phyloP scores from a whole-genome alignment of 2,888 invertebrate species.

The Pandemis corylana region DNA sequence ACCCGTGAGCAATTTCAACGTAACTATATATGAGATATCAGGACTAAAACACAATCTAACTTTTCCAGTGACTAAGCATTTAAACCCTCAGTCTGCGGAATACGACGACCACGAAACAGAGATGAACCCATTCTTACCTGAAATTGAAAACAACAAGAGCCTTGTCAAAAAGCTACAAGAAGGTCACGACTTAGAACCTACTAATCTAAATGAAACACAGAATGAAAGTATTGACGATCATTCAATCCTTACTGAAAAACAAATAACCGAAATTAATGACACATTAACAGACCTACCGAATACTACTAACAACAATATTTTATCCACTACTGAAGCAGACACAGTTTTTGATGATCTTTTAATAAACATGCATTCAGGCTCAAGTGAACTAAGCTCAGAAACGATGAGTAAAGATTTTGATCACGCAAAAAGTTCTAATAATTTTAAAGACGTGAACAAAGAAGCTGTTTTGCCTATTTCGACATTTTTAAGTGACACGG shows the following conservation, averaged over 20 bases:
- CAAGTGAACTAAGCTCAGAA: conserved; percentile 49
- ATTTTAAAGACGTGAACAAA: conserved; percentile 44
- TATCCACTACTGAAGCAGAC: conserved; percentile 49
- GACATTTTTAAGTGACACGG: conserved; percentile 74
- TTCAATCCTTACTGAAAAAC: conserved; percentile 13
- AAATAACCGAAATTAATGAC: conserved; percentile 4
- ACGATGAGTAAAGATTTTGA: conserved; percentile 40
- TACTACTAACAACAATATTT: conserved; percentile 43
- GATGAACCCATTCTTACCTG: conserved; percentile 89
- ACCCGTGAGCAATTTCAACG: conserved; percentile 69
- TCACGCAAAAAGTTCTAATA: conserved; percentile 42
- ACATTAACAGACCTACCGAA: conserved; percentile 32
- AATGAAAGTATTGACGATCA: conserved; percentile 72
- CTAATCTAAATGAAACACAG: conserved; percentile 74
- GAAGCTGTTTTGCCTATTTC: conserved; percentile 59
- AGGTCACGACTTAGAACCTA: conserved; percentile 79
- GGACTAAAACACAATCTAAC: conserved; percentile 63
- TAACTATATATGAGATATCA: conserved; percentile 78
- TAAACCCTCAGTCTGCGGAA: conserved; percentile 63
- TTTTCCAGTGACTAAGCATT: conserved; percentile 54
- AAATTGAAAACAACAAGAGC: conserved; percentile 86
- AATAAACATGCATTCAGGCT: conserved; percentile 47
- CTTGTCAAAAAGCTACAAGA: conserved; percentile 86
- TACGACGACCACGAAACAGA: conserved; percentile 80
- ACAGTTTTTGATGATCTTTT: conserved; percentile 54